Conservation (phyloP, 2,113 vertebrate genomes). For the Gymnarchus niloticus region DNA sequence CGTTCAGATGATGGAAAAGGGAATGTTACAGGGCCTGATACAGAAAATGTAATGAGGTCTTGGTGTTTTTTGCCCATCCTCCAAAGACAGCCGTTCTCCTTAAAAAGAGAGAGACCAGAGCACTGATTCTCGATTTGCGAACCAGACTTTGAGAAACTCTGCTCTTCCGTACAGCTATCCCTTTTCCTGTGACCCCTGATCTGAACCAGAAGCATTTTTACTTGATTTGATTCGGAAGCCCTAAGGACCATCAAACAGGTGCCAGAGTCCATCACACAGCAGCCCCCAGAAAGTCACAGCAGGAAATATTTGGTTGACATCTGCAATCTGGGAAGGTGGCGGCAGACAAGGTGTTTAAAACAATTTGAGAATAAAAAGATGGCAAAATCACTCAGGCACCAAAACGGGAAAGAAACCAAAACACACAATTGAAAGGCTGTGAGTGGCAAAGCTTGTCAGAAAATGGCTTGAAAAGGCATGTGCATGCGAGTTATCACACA, state of each 20-base stretch:
- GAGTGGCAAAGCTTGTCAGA: background rate
- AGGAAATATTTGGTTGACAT: background rate
- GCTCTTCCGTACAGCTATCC: background rate
- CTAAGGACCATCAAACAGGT: background rate
- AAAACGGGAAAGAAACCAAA: background rate
- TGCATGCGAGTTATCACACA: no score
- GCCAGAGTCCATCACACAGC: background rate
- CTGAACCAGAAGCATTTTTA: background rate
- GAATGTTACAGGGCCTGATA: background rate
- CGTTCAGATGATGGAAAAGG: no score
- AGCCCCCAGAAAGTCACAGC: no score
- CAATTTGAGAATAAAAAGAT: background rate
- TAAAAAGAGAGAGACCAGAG: background rate
- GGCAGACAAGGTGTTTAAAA: background rate
- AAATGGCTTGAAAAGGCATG: no score
- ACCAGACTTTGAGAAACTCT: background rate
- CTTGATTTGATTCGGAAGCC: background rate
- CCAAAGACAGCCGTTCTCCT: background rate
- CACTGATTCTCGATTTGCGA: background rate
- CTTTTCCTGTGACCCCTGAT: background rate
- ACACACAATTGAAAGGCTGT: background rate
- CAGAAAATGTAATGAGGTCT: background rate
- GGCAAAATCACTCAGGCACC: background rate
- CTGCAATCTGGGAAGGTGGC: background rate
- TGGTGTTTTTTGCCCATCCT: background rate